Evolutionary conservation across 1,140 invertebrate species (phyloP).

Genomic region (Brachionus asplanchnoidis): DNA sequence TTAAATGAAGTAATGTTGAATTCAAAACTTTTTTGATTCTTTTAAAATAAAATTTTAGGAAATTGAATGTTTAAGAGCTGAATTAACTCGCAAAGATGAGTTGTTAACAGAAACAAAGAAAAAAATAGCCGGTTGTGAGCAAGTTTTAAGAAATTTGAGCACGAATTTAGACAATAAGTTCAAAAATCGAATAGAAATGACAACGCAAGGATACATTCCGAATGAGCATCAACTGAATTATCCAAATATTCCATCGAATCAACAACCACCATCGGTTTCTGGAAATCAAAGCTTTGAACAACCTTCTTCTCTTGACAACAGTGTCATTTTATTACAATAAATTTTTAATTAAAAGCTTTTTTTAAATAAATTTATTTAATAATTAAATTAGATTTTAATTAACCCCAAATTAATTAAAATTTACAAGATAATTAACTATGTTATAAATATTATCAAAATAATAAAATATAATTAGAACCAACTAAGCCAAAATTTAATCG

Average conservation of each 20-base stretch:
- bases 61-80: conserved; percentile 13
- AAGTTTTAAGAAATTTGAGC: background rate
- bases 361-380: too few species aligned
- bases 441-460: too few species aligned
- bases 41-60: background rate
- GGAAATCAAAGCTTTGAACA: conserved; percentile 32
- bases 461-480: too few species aligned
- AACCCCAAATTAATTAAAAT: too few species aligned
- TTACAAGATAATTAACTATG: too few species aligned
- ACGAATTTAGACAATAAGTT: background rate
- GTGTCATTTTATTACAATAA: conserved; percentile 28
- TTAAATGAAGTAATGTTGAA: background rate
- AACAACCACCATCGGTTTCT: conserved; percentile 9
- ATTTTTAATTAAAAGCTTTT: background rate
- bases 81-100: background rate
- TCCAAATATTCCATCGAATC: conserved; percentile 25
- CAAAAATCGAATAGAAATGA: conserved; percentile 33
- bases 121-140: background rate
- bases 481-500: too few species aligned
- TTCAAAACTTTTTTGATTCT: background rate
- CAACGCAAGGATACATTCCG: conserved; percentile 2
- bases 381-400: background rate
- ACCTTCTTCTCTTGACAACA: background rate
- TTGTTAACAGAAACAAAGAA: background rate
- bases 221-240: conserved; percentile 6